Conservation (phyloP, 2,797 vertebrate genomes). For the Anas bernieri region DNA sequence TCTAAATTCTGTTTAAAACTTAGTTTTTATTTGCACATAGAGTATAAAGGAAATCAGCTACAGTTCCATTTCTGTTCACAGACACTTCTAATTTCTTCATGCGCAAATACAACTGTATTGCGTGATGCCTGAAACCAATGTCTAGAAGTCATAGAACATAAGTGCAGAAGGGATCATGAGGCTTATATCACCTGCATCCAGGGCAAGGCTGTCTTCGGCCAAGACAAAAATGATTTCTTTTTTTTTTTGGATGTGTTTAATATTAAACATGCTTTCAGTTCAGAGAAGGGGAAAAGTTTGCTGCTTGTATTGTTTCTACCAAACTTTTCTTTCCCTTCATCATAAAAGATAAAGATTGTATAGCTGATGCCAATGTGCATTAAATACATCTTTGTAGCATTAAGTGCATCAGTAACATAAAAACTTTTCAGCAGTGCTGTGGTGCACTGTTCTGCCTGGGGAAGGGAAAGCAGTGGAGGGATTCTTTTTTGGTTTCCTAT, state of each 20-base stretch:
- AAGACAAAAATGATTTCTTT: neutral
- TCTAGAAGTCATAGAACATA: neutral
- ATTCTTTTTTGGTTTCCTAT: neutral
- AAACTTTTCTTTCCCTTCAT: neutral
- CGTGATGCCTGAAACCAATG: neutral
- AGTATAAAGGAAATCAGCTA: neutral
- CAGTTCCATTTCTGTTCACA: neutral
- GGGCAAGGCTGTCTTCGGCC: neutral
- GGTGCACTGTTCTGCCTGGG: neutral
- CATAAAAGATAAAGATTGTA: neutral
- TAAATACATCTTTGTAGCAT: neutral
- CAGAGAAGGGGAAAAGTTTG: neutral
- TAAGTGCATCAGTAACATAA: neutral
- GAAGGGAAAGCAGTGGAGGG: neutral
- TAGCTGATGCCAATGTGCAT: neutral
- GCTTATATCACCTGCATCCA: neutral
- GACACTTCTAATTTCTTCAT: neutral
- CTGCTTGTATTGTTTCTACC: slow-evolving; percentile 7
- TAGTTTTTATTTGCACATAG: too few relatives aligned
- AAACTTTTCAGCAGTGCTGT: neutral
- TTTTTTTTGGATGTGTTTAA: neutral
- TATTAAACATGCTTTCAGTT: neutral
- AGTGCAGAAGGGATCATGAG: neutral
- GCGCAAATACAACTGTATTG: neutral
- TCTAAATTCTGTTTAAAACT: neutral